Evolutionary conservation across 2,888 invertebrate genomes (phyloP).

Genomic region (Ophion ventricosus): DNA sequence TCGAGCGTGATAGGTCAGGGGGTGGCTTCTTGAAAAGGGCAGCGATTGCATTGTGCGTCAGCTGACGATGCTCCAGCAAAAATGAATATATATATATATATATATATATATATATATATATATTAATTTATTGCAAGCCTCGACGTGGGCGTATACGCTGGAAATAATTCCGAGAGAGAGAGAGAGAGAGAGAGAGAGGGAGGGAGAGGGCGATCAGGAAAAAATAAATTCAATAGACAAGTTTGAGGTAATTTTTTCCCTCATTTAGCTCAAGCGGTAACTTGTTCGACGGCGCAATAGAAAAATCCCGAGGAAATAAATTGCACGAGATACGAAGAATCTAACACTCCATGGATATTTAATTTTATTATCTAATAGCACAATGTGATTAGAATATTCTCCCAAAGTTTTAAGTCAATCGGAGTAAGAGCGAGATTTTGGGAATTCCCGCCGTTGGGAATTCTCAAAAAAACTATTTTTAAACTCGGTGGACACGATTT

Average conservation of each 20-base stretch:
- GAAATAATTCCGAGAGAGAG: background rate
- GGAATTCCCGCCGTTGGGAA: too few relatives aligned
- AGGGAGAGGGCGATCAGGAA: background rate
- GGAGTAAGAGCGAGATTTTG: too few relatives aligned
- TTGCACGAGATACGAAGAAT: background rate
- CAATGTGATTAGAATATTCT: too few relatives aligned
- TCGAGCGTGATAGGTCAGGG: conserved; percentile 67
- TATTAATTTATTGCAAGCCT: conserved; percentile 3
- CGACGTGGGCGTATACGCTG: background rate
- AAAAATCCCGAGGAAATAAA: background rate
- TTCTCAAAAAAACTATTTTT: too few relatives aligned
- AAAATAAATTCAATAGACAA: conserved; percentile 4
- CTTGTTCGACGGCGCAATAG: background rate
- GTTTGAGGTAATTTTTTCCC: background rate
- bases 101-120: background rate
- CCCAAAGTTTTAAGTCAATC: too few relatives aligned
- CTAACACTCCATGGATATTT: background rate
- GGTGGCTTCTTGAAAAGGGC: conserved; percentile 57
- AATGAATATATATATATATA: background rate
- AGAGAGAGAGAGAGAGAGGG: background rate
- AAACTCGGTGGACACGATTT: too few relatives aligned
- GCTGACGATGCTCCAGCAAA: conserved; percentile 34
- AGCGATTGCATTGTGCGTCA: conserved; percentile 36
- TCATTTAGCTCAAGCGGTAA: background rate
- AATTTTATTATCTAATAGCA: too few relatives aligned